Evolutionary conservation across 92 coral and sea anemone genomes (phyloP).

Genomic region (Anthopleura xanthogrammica): DNA sequence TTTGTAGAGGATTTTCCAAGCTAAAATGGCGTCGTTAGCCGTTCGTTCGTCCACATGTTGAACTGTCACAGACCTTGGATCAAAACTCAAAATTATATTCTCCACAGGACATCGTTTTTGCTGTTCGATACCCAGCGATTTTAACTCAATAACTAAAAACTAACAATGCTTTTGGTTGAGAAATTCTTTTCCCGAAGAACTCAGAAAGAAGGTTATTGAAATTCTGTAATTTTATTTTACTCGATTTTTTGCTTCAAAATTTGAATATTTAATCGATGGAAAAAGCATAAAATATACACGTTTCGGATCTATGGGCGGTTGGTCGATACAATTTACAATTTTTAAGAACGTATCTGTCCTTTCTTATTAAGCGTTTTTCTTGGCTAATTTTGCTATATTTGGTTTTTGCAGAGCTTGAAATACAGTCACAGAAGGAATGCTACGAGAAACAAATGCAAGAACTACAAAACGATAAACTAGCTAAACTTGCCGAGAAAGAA

Average conservation of each 20-base stretch:
- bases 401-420: slow-evolving; percentile 61
- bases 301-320: slow-evolving; percentile 9
- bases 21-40: background rate
- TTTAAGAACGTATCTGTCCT: background rate
- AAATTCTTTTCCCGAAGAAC: slow-evolving; percentile 21
- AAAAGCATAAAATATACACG: background rate
- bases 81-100: background rate
- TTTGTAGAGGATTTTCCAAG: too few species aligned
- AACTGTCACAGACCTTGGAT: background rate
- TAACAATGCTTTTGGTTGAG: slow-evolving; percentile 26
- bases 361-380: background rate
- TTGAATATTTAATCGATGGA: slow-evolving; percentile 29
- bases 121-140: background rate
- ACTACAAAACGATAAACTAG: slow-evolving; percentile 54
- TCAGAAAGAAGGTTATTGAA: slow-evolving; percentile 20
- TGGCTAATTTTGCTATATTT: background rate
- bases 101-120: background rate
- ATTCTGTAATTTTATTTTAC: background rate
- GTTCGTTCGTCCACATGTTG: background rate
- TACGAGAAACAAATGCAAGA: slow-evolving; percentile 67
- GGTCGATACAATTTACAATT: background rate
- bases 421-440: slow-evolving; percentile 65
- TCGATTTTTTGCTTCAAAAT: background rate
- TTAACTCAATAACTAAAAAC: background rate
- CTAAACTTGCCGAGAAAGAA: slow-evolving; percentile 67